Percentiles rank a stretch among this genome's conserved stretches.
These are phyloP conservation scores for Tetrapedia diversipes DNA, from an alignment of 2,888 invertebrate genomes.

Conservation along the genomic window DNA sequence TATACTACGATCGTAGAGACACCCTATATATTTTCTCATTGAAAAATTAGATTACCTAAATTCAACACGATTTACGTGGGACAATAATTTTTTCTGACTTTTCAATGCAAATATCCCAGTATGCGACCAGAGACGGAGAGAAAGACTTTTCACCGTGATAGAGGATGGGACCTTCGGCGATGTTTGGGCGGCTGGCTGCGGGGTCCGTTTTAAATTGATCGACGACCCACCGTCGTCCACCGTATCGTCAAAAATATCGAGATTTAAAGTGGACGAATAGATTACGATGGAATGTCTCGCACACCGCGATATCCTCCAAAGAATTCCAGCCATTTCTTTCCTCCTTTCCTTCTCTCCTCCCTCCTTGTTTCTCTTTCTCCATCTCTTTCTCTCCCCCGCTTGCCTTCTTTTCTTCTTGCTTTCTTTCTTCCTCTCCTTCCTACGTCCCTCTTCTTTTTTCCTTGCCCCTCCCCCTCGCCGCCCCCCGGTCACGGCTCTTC, in stretches of 20 bases:
- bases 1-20: no score
- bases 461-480: background rate
- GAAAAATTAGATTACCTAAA: no score
- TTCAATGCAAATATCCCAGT: no score
- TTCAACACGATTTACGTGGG: no score
- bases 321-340: conserved; percentile 58
- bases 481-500: background rate
- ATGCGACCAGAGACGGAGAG: conserved; percentile 12
- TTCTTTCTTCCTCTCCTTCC: background rate
- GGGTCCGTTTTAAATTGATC: conserved; percentile 69
- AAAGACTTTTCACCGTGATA: conserved; percentile 27
- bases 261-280: conserved; percentile 63
- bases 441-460: background rate
- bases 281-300: conserved; percentile 60
- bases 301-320: conserved; percentile 49
- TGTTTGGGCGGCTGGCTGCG: conserved; percentile 9
- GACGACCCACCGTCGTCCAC: conserved; percentile 63
- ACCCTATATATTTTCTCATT: no score
- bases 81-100: no score
- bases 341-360: background rate
- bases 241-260: conserved; percentile 66
- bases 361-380: background rate
- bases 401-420: background rate
- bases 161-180: conserved; percentile 37
- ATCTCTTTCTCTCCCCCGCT: no score